Evolutionary conservation across 2,797 vertebrate species (phyloP).

Genomic region (Hydrophis major): DNA sequence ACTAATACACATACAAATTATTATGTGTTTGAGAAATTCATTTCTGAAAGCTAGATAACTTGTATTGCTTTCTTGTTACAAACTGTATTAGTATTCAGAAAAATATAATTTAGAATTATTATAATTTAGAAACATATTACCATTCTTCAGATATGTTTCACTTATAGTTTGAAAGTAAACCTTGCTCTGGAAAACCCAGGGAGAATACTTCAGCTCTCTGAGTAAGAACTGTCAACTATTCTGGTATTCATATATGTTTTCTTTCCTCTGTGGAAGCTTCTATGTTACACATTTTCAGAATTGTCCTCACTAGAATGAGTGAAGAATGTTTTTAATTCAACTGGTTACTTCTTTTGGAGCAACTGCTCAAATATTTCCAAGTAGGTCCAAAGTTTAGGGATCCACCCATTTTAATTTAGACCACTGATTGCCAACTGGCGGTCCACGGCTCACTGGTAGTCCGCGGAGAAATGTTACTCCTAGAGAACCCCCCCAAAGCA

Average conservation of each 20-base stretch:
- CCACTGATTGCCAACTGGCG: too few relatives aligned
- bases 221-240: not conserved
- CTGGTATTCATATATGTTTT: not conserved
- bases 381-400: not conserved
- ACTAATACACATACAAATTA: not conserved
- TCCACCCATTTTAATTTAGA: not conserved
- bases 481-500: too few relatives aligned
- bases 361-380: not conserved
- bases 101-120: not conserved
- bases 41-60: not conserved
- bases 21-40: not conserved
- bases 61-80: not conserved
- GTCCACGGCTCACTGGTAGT: too few relatives aligned
- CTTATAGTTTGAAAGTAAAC: not conserved
- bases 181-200: not conserved
- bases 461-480: too few relatives aligned
- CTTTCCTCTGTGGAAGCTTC: not conserved
- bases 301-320: not conserved
- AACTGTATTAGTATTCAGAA: not conserved
- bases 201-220: not conserved
- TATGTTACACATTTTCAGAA: not conserved
- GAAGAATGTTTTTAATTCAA: not conserved
- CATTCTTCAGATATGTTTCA: not conserved
- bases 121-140: not conserved
- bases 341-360: not conserved